Base-by-base conservation (phyloP, 1,140 invertebrate species). In the Penaeus japonicus region DNA sequence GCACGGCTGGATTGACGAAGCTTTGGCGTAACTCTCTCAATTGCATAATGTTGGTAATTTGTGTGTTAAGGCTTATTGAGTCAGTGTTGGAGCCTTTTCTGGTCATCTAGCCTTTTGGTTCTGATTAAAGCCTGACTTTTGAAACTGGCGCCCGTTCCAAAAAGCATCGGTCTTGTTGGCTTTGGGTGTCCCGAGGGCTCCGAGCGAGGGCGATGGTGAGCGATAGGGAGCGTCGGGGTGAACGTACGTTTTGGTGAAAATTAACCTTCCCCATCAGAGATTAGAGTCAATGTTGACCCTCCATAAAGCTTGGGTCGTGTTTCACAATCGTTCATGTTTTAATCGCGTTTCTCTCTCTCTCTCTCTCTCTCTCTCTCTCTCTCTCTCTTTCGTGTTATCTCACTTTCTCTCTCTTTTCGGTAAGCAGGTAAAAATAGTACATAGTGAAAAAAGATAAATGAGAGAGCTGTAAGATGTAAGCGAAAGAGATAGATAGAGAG, bases 21-120 rank as follows among this genome's bases (percentile, higher is more conserved):
- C 79, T 65, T 87, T 55, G 18, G 57, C 79, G 18, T 88, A 88
- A 88, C 86, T 88, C 86, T 35, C 79, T 88, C 86, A 88, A 88
- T 88, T 88, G 86, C 79, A 88, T 88, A 88, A 88, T 88, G 86
- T 77, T 88, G 86, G 86, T 88, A 88, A 88, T 88, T 88, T 88
- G 86, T 88, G 86, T 77, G 79, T 88, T 88, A 88, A 88, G 86
- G 86, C 86, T 88, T 88, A 88, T 88, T 88, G 86, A 88, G 86
- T 88, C 86, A 83, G 86, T 88, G 86, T 83, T 83, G 86, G 80
- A 88, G 85, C 78, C 86, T 83, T 83, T 83, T 88, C 86, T 88
- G 86, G 86, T 88, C 86, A 88, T 88, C 86, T 82, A 88, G 86
- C 79, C 79, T 83, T 88, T 82, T 88, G 86, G 80, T 82, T 75